Base-by-base conservation (phyloP, 1,140 invertebrate genomes). In the Sipha flava region DNA sequence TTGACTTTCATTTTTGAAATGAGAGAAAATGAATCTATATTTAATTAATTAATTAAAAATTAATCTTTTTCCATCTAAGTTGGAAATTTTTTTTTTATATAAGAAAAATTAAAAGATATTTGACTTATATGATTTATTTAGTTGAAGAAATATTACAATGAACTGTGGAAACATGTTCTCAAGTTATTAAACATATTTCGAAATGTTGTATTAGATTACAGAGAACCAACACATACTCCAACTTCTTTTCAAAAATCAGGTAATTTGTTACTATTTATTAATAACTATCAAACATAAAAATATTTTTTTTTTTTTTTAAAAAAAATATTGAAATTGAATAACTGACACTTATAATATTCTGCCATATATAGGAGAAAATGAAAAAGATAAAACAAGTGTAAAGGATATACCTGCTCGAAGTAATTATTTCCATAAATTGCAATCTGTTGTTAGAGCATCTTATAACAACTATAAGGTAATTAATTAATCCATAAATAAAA, bases 81-180 rank as follows among this genome's bases (percentile, higher is more conserved):
- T n/a, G n/a, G n/a, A n/a, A n/a, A n/a, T n/a, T n/a, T n/a, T n/a
- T n/a, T n/a, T n/a, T n/a, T n/a, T n/a, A n/a, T n/a, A n/a, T n/a
- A n/a, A n/a, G n/a, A n/a, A n/a, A n/a, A n/a, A n/a, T n/a, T n/a
- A n/a, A n/a, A n/a, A n/a, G n/a, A n/a, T n/a, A n/a, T n/a, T n/a
- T n/a, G n/a, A 23, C 73, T 79, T 57, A 43, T 26, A 59, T 23
- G n/a, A n/a, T 81, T 79, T 21, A 47, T 57, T n/a, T 40, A 49
- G 66, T 21, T 81, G 23, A 80, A 47, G 40, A 68, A 68, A 52
- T 45, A 81, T 23, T 81, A 26, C 26, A 64, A 81, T 47, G 49
- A 80, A 83, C 29, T 68, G 85, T 77, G 73, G 73, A 77, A 52
- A 40, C 73, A 77, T 9, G 73, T 77, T 54, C 16, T 77, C 3